Evolutionary conservation across 2,797 vertebrate species (phyloP).

Genomic region (Hozukius guyotensis): DNA sequence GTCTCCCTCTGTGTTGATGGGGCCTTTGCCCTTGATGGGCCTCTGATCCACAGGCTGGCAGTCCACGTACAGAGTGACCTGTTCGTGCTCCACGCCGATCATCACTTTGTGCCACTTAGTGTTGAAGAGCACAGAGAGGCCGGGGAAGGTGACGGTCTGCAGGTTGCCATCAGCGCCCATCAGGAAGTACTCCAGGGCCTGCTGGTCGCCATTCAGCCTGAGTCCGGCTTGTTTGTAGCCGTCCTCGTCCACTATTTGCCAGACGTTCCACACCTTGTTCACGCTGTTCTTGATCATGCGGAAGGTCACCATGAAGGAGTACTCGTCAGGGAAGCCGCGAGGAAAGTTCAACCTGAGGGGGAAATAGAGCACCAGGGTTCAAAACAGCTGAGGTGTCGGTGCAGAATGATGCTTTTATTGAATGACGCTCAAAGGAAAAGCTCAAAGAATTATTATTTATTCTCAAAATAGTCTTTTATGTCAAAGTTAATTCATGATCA

Average conservation of each 20-base stretch:
- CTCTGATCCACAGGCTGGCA: slow-evolving; percentile 85
- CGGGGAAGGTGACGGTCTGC: slow-evolving; percentile 84
- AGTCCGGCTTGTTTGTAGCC: slow-evolving; percentile 84
- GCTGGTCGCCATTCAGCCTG: slow-evolving; percentile 85
- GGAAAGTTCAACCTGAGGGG: slow-evolving; percentile 83
- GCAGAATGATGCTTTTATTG: neutral
- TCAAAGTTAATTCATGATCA: slow-evolving; percentile 28
- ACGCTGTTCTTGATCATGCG: slow-evolving; percentile 87
- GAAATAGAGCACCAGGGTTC: neutral
- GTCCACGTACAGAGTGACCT: slow-evolving; percentile 86
- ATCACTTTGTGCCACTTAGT: slow-evolving; percentile 90
- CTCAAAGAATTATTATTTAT: neutral
- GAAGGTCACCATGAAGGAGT: slow-evolving; percentile 88
- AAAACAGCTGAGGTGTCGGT: neutral
- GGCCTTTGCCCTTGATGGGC: slow-evolving; percentile 85
- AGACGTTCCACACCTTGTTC: slow-evolving; percentile 87
- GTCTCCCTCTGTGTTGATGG: slow-evolving; percentile 85
- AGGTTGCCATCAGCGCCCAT: slow-evolving; percentile 82
- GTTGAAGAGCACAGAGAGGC: slow-evolving; percentile 86
- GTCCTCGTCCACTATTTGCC: slow-evolving; percentile 86
- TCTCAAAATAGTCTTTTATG: neutral
- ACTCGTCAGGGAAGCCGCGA: slow-evolving; percentile 85
- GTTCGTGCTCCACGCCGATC: slow-evolving; percentile 84
- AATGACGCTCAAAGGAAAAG: neutral
- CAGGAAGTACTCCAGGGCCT: slow-evolving; percentile 87